A percentile compares a stretch with the other conserved stretches of the same genome.
phyloP scores from a whole-genome alignment of 2,797 vertebrate genomes.

The Anabas testudineus region DNA sequence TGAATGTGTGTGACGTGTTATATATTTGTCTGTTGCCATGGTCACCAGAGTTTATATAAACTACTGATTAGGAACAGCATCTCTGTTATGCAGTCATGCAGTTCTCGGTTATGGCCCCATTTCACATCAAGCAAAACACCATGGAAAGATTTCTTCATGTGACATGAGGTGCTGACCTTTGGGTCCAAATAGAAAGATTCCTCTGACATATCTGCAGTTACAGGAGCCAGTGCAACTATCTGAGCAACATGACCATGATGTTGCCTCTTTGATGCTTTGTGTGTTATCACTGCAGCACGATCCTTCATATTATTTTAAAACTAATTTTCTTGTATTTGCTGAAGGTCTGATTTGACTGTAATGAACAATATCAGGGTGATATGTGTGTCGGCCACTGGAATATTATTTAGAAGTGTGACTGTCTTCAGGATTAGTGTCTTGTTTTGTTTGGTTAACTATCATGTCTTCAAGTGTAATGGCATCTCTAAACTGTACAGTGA shows the following conservation, averaged over 20 bases:
- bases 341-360: background rate
- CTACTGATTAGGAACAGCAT: conserved; percentile 59
- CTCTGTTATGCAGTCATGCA: conserved; percentile 46
- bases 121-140: conserved; percentile 33
- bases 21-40: conserved; percentile 65
- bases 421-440: conserved; percentile 21
- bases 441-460: conserved; percentile 47
- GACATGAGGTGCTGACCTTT: background rate
- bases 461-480: conserved; percentile 36
- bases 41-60: conserved; percentile 61
- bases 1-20: conserved; percentile 14
- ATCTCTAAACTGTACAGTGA: conserved; percentile 51
- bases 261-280: background rate
- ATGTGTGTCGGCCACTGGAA: background rate
- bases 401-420: conserved; percentile 17
- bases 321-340: background rate
- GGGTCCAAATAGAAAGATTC: background rate
- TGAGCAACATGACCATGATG: background rate
- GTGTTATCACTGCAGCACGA: background rate
- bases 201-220: background rate
- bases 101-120: conserved; percentile 15
- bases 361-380: no score
- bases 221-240: background rate
- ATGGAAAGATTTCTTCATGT: conserved; percentile 26
- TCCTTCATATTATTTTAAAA: no score